These are phyloP conservation scores for Trissolcus japonicus DNA, from an alignment of 2,888 invertebrate species.

Conservation along the genomic window DNA sequence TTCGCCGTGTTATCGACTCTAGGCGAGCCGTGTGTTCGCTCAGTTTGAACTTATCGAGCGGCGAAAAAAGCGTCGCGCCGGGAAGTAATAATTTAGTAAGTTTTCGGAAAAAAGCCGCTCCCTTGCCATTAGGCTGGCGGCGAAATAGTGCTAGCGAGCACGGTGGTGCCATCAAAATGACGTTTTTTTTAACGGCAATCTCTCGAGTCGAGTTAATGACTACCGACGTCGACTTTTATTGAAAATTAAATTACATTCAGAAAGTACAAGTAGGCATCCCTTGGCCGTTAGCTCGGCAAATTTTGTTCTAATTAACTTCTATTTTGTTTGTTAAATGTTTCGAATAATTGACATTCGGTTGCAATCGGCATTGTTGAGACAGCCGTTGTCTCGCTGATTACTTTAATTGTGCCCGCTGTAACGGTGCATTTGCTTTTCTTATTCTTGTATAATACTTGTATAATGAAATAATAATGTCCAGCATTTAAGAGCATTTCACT, in stretches of 20 bases:
- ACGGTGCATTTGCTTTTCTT: conserved; percentile 34
- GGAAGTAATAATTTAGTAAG: conserved; percentile 42
- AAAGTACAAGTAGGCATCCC: conserved; percentile 5
- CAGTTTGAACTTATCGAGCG: conserved; percentile 40
- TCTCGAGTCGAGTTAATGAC: conserved; percentile 11
- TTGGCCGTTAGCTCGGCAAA: neutral
- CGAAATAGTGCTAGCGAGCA: conserved; percentile 26
- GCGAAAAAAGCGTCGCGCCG: conserved; percentile 16
- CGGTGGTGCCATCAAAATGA: conserved; percentile 21
- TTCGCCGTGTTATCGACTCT: conserved; percentile 28
- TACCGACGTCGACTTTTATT: conserved; percentile 1
- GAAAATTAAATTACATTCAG: conserved; percentile 5
- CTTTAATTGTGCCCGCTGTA: conserved; percentile 26
- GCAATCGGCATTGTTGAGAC: conserved; percentile 21
- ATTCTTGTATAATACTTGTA: conserved; percentile 31
- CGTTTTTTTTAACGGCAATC: conserved; percentile 12
- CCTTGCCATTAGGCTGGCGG: conserved; percentile 30
- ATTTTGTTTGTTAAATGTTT: conserved; percentile 13
- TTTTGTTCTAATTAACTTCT: neutral
- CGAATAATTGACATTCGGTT: conserved; percentile 9
- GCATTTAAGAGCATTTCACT: conserved; percentile 41
- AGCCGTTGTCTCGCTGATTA: conserved; percentile 13
- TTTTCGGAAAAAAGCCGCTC: conserved; percentile 38
- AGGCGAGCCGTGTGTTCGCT: conserved; percentile 5
- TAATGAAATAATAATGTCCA: conserved; percentile 45